phyloP scores from a whole-genome alignment of 2,888 invertebrate species.

The Amphipyra tragopoginis region DNA sequence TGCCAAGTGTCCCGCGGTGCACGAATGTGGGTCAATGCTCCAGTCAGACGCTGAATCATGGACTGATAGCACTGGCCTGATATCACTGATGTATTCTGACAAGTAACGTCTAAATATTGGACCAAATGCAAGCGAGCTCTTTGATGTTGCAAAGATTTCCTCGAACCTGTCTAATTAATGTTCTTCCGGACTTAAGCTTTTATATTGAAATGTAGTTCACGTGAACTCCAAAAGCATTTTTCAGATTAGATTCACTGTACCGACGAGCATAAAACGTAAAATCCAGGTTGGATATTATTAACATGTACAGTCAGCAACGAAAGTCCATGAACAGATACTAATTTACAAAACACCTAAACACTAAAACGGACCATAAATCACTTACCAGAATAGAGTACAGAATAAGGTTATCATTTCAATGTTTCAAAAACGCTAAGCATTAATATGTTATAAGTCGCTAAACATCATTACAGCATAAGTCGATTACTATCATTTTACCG shows the following conservation, averaged over 20 bases:
- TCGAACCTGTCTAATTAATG: slow-evolving; percentile 27
- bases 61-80: slow-evolving; percentile 50
- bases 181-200: slow-evolving; percentile 29
- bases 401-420: no score
- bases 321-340: no score
- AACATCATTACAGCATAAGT: no score
- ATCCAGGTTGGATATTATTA: slow-evolving; percentile 1
- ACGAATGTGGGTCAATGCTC: slow-evolving; percentile 87
- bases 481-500: no score
- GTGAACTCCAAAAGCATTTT: slow-evolving; percentile 15
- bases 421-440: no score
- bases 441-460: no score
- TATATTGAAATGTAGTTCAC: slow-evolving; percentile 16
- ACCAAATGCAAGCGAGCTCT: slow-evolving; percentile 32
- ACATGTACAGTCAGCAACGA: no score
- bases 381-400: no score
- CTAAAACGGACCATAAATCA: no score
- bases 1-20: slow-evolving; percentile 82
- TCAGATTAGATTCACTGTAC: neutral
- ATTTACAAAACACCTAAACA: no score
- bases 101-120: slow-evolving; percentile 48
- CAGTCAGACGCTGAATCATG: slow-evolving; percentile 71
- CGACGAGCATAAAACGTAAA: neutral
- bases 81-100: slow-evolving; percentile 41
- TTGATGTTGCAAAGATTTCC: slow-evolving; percentile 45